Evolutionary conservation across 2,888 invertebrate genomes (phyloP), one percentile per base, ranked within the genome.

Genomic region (Tachystola acroxantha): DNA sequence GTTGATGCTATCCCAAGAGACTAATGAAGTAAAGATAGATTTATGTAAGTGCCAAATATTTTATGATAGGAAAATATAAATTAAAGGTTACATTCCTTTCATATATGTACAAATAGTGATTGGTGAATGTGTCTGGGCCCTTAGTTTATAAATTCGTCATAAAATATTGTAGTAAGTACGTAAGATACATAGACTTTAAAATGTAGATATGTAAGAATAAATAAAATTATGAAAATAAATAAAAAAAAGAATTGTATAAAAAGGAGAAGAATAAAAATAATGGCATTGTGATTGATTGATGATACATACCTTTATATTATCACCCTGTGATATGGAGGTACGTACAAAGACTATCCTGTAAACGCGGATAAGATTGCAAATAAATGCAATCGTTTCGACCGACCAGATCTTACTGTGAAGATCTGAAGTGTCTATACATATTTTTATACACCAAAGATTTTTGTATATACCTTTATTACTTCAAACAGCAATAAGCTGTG

Each of bases 81-180:
- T 81, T 85, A 85, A 76, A 84, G 86, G 86, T 86, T 80, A 86
- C 86, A 86, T 86, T 86, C 85, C 85, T 84, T 85, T 85, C 86
- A 82, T 81, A 67, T 57, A 69, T 74, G 78, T 82, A 78, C 72
- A 78, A 82, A 78, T 77, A 73, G 75, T 72, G 76, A 72, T 26
- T 41, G 40, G 24, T 75, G 80, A 78, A 84, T 80, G 85, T 80
- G 85, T 85, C 77, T 86, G 86, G 77, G 81, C 86, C 86, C 80
- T 86, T 84, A 80, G 75, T 86, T 86, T 86, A 86, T 80, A 80
- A 72, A 72, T 82, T 82, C 79, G 69, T 84, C 79, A 80, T 85
- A 77, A 84, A 85, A 80, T 84, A 77, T 75, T 64, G 61, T 79
- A 75, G 72, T 58, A 63, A 75, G 72, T 58, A 63, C 48, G 47